A percentile compares a stretch with the other conserved stretches of the same genome.
Conservation (phyloP, 2,113 vertebrate species). For the Urocolius indicus region DNA sequence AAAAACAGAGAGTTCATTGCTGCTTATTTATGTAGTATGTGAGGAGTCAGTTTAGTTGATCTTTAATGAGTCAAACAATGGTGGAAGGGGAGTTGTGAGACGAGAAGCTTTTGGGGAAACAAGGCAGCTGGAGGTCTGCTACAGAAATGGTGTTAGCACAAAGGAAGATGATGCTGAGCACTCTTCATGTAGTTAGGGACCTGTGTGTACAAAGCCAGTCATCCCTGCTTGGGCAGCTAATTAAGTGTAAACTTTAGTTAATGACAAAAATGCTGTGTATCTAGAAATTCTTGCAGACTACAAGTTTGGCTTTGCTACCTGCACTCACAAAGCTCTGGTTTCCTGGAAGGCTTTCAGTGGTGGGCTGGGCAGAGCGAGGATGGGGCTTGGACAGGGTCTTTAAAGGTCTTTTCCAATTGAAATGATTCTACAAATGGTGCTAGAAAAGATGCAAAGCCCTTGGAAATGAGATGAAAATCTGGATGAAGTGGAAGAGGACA, state of each 20-base stretch:
- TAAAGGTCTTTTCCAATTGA: too few species aligned
- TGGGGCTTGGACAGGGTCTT: too few species aligned
- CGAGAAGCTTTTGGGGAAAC: neutral
- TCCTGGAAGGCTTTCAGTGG: neutral
- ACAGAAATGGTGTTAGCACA: too few species aligned
- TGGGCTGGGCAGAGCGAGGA: too few species aligned
- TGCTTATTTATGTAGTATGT: too few species aligned
- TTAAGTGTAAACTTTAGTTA: neutral
- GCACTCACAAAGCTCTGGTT: fast-evolving
- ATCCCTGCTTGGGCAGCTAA: neutral
- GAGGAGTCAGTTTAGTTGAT: neutral
- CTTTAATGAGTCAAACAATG: neutral
- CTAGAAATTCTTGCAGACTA: neutral
- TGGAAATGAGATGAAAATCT: fast-evolving
- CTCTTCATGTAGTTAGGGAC: neutral
- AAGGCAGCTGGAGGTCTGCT: neutral
- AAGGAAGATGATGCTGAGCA: neutral
- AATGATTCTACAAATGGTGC: too few species aligned
- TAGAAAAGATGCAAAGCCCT: fast-evolving
- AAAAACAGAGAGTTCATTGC: neutral
- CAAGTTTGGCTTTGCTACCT: neutral
- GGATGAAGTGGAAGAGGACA: neutral
- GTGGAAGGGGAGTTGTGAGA: neutral
- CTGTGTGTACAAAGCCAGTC: neutral
- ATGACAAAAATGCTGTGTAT: neutral